Evolutionary conservation across 1,140 invertebrate genomes (phyloP).

Genomic region (Hyles euphorbiae): DNA sequence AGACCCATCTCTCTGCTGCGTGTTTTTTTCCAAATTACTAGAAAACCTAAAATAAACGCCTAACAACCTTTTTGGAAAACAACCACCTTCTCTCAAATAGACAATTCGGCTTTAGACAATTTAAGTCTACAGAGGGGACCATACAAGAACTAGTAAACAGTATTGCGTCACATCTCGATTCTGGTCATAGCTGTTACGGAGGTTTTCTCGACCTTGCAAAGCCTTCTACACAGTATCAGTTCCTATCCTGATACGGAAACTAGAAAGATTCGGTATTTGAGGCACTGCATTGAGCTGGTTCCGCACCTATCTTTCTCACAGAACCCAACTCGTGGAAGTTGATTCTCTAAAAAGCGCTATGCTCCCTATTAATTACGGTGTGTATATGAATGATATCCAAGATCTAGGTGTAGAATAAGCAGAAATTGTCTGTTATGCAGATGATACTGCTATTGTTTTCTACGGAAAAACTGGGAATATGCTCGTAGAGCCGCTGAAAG

Average conservation of each 20-base stretch:
- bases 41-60: conserved; percentile 32
- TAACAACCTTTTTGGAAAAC: conserved; percentile 22
- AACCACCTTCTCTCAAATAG: conserved; percentile 23
- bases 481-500: not conserved
- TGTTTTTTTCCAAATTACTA: conserved; percentile 38
- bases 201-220: conserved; percentile 7
- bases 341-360: not conserved
- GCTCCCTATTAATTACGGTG: not conserved
- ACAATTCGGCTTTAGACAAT: conserved; percentile 33
- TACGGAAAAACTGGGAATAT: not conserved
- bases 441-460: conserved; percentile 8
- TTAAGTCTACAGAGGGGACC: conserved; percentile 27
- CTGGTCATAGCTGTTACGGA: conserved; percentile 9
- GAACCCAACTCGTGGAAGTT: not conserved
- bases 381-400: conserved; percentile 9
- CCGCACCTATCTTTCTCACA: conserved; percentile 1
- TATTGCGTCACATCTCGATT: conserved; percentile 11
- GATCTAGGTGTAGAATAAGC: not conserved
- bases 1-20: conserved; percentile 35
- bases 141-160: conserved; percentile 9
- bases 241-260: conserved; percentile 7
- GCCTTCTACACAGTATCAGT: conserved; percentile 10
- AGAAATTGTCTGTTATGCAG: conserved; percentile 2
- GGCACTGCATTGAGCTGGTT: not conserved
- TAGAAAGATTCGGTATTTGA: conserved; percentile 8